These are phyloP conservation scores for Gallinago media DNA, from an alignment of 2,113 vertebrate species.

Conservation along the genomic window DNA sequence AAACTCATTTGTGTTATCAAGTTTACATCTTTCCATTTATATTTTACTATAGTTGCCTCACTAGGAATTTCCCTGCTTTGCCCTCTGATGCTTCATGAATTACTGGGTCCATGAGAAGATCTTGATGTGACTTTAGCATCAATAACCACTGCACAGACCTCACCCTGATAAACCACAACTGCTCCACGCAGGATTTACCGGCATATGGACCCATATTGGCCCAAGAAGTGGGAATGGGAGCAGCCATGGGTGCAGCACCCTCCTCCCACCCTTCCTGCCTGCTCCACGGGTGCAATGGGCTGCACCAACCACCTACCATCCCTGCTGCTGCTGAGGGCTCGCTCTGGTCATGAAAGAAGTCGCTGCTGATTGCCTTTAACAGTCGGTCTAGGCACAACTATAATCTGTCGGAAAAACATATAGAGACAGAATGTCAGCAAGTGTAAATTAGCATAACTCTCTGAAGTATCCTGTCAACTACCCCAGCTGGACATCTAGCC, in stretches of 20 bases:
- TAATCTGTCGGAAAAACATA: background rate
- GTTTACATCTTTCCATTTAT: conserved; percentile 52
- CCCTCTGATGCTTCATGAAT: conserved; percentile 10
- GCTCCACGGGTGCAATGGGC: background rate
- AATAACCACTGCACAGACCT: background rate
- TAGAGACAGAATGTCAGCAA: background rate
- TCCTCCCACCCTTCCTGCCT: background rate
- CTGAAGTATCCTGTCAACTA: background rate
- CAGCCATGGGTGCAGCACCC: background rate
- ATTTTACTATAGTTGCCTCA: conserved; percentile 16
- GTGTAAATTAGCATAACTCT: background rate
- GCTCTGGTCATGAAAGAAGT: background rate
- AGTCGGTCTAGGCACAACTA: background rate
- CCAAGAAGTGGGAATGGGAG: background rate
- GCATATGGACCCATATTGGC: background rate
- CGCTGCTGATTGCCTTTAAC: background rate
- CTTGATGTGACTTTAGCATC: background rate
- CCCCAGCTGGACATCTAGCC: background rate
- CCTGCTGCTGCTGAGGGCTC: background rate
- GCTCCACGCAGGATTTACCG: background rate
- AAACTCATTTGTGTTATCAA: conserved; percentile 66
- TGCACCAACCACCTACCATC: rapidly evolving
- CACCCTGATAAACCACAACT: background rate
- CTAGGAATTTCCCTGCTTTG: conserved; percentile 9
- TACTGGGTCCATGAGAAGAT: background rate